A percentile compares a stretch with the other conserved stretches of the same genome.
phyloP scores from a whole-genome alignment of 2,888 invertebrate species.

The Amiota mariae region DNA sequence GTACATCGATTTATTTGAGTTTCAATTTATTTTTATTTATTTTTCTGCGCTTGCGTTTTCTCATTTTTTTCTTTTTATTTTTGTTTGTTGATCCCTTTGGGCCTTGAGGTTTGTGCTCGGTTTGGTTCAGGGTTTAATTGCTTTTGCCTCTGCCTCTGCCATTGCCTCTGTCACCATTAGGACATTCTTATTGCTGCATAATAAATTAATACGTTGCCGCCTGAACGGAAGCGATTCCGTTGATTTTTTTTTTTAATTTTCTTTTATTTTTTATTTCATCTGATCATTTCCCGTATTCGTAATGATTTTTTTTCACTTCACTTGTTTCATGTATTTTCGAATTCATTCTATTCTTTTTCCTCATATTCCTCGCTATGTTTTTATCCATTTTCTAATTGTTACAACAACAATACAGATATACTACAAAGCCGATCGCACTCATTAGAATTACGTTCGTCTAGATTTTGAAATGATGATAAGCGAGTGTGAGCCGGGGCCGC shows the following conservation, averaged over 20 bases:
- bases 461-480: conserved; percentile 1
- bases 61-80: neutral
- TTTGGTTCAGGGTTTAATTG: neutral
- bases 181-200: conserved; percentile 7
- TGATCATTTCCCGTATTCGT: conserved; percentile 13
- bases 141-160: neutral
- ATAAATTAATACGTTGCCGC: conserved; percentile 20
- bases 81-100: no score
- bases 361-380: no score
- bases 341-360: no score
- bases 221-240: conserved; percentile 32
- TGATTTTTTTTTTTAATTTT: neutral
- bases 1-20: no score
- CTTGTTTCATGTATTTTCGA: conserved; percentile 9
- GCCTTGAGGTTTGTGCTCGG: no score
- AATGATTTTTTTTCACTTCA: conserved; percentile 27
- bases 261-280: neutral
- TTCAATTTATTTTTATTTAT: neutral
- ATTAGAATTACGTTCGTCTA: conserved; percentile 24
- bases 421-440: neutral
- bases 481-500: no score
- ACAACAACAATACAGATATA: no score
- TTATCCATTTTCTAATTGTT: no score
- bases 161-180: neutral
- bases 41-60: neutral